phyloP scores from a whole-genome alignment of 2,113 vertebrate genomes.

The Alligator sinensis region DNA sequence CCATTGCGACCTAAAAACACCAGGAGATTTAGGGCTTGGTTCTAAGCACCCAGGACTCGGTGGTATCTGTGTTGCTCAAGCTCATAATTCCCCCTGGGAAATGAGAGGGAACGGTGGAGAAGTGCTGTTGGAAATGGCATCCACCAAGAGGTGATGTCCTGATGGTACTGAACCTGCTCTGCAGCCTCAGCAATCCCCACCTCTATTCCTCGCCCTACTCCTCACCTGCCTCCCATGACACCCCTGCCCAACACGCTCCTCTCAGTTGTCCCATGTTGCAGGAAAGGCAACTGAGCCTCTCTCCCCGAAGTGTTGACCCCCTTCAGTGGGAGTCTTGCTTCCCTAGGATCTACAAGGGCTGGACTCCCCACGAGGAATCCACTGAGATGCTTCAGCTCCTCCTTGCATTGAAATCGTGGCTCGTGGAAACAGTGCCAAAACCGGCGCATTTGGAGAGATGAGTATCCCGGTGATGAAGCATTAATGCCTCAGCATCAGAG shows the following conservation, averaged over 20 bases:
- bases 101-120: background rate
- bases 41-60: background rate
- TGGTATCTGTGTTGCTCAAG: background rate
- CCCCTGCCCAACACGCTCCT: background rate
- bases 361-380: background rate
- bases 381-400: background rate
- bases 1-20: no score
- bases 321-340: background rate
- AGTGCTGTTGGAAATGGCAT: background rate
- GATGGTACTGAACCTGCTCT: background rate
- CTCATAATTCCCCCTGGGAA: background rate
- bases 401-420: background rate
- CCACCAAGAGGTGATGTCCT: background rate
- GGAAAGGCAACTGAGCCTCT: background rate
- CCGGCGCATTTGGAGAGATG: background rate
- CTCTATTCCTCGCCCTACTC: background rate
- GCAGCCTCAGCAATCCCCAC: background rate
- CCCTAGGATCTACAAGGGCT: background rate
- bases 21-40: background rate
- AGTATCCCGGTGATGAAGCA: background rate
- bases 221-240: background rate
- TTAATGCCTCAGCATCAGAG: background rate
- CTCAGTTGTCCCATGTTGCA: background rate
- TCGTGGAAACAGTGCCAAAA: conserved; percentile 1
- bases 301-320: background rate